phyloP scores from a whole-genome alignment of 2,113 vertebrate species.

The Forbesichthys papilliferus region DNA sequence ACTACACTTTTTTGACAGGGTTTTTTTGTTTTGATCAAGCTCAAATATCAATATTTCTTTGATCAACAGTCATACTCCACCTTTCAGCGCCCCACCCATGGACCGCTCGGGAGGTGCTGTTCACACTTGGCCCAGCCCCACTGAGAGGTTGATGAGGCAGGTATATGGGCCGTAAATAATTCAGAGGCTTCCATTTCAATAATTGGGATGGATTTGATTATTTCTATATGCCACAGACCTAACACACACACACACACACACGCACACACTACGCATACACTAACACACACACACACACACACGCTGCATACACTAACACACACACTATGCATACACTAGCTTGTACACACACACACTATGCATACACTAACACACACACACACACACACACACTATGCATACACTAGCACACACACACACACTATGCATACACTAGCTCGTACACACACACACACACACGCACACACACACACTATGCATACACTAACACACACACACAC shows the following conservation, averaged over 20 bases:
- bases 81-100: too few species aligned
- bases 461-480: neutral
- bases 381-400: neutral
- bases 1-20: too few species aligned
- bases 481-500: neutral
- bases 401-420: neutral
- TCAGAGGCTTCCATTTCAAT: too few species aligned
- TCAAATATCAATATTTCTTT: too few species aligned
- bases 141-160: too few species aligned
- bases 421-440: neutral
- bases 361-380: neutral
- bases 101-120: too few species aligned
- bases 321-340: neutral
- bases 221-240: neutral
- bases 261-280: neutral
- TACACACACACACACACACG: slow-evolving; percentile 4
- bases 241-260: neutral
- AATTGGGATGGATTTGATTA: too few species aligned
- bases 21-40: too few species aligned
- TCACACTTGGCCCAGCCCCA: too few species aligned
- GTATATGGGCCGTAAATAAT: too few species aligned
- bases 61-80: too few species aligned
- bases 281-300: neutral
- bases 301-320: neutral
- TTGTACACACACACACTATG: neutral